phyloP scores from a whole-genome alignment of 2,888 invertebrate species.

The Megastigmus dorsalis region DNA sequence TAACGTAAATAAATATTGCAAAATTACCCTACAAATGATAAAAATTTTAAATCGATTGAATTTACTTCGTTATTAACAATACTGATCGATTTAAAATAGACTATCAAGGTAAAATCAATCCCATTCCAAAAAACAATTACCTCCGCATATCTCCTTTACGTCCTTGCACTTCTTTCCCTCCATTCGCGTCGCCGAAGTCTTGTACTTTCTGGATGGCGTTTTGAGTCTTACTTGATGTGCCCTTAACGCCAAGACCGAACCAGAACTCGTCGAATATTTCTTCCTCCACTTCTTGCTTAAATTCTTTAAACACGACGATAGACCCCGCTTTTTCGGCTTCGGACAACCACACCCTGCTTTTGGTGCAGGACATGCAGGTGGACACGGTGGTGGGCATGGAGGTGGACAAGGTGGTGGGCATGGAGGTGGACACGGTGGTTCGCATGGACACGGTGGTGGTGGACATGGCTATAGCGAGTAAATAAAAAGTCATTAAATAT shows the following conservation, averaged over 20 bases:
- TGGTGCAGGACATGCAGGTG: constrained; percentile 47
- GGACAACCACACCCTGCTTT: constrained; percentile 2
- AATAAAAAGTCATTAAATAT: no score
- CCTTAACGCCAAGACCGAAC: no score
- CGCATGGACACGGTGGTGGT: constrained; percentile 41
- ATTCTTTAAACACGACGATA: neutral
- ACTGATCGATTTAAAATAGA: no score
- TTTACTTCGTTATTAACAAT: no score
- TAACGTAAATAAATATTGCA: no score
- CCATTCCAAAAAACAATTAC: no score
- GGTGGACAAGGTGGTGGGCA: constrained; percentile 20
- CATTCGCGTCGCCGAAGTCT: neutral
- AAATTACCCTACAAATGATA: no score
- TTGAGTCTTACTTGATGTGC: neutral
- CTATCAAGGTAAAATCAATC: no score
- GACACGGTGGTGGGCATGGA: constrained; percentile 37
- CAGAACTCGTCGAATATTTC: constrained; percentile 20
- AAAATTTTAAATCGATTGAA: no score
- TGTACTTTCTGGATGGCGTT: neutral
- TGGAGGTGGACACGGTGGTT: constrained; percentile 35
- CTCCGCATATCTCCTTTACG: constrained; percentile 6
- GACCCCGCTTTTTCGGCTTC: neutral
- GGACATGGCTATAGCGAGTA: no score
- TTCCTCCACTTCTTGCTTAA: neutral
- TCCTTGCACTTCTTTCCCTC: neutral